Evolutionary conservation across 2,113 vertebrate genomes (phyloP), one percentile per base, ranked within the genome.

Genomic region (Podiceps cristatus): DNA sequence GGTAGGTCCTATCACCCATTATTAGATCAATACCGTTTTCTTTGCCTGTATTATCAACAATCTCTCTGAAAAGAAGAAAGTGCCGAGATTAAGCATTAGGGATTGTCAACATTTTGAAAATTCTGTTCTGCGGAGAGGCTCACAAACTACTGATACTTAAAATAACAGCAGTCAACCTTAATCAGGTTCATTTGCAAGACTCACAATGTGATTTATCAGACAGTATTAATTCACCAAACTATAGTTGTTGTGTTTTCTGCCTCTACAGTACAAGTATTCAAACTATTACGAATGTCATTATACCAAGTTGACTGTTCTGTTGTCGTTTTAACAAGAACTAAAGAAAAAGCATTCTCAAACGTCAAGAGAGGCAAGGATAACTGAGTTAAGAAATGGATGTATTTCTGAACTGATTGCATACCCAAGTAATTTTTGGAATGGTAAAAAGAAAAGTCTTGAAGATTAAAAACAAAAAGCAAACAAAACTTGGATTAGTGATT

Each of bases 21-120:
- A 99, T 96, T 18, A 99, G 98, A 82, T 99, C 98, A 55, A 99
- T 99, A 25, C 99, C 99, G 0, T 99, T 99, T 98, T 99, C 99
- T 89, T 99, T 99, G 55, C 98, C 98, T 5, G 99, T 99, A 94
- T 99, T 99, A 85, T 99, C 99, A 37, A 99, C 96, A 78, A 99
- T 99, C 93, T 99, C 99, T 95, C 99, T 99, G 98, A 85, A 94
- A 93, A 49, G 90, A 87, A 53, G 81, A 28, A 76, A 73, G 77
- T 6, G 3, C 11, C 45, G 52, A 20, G 29, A 66, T 0, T 24
- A 35, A 42, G 16, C 18, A 68, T 88, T 68, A 56, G 9, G 47
- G 9, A 52, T 44, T 31, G 18, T 22, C 60, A 75, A 15, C 5
- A 15, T 60, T 56, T 52, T 64, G 68, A 78, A 72, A 88, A 72